Evolutionary conservation across 2,888 invertebrate genomes (phyloP), one percentile per base, ranked within the genome.

Genomic region (Apodemia duryi): DNA sequence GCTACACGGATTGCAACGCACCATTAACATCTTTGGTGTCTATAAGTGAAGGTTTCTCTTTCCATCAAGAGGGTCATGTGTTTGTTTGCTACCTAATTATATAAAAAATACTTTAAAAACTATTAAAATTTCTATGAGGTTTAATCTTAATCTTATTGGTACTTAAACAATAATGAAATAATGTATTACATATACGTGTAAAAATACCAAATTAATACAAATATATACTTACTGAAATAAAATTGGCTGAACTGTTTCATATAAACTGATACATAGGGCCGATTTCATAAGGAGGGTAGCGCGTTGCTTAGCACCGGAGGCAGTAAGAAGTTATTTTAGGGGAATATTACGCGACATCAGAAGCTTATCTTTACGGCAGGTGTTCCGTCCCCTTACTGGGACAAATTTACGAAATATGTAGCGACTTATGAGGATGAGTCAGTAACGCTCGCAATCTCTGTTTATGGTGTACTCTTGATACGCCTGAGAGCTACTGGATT

Each of bases 351-450:
- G 86, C 82, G 83, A 83, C 87, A 85, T 88, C 88, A 82, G 81
- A 78, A 81, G 91, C 91, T 91, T 91, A 91, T 91, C 91, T 91
- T 91, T 91, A 91, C 89, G 88, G 88, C 91, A 91, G 91, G 90
- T 91, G 88, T 86, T 86, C 88, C 84, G 79, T 78, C 77, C 81
- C 81, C 79, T 77, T 71, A 75, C 76, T 75, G 77, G 82, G 79
- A 89, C 90, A 91, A 91, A 91, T 91, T 91, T 83, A 80, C 84
- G 81, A 84, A 90, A 91, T 89, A 88, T 86, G 87, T 83, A 76
- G 79, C 78, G 88, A 85, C 89, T 89, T 90, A 89, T 79, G 83
- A 80, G 87, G 90, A 88, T 90, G 88, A 85, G 74, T 79, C 70
- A 69, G 77, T 77, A 77, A 79, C 79, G 70, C 57, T 72, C 72